These are phyloP conservation scores for Aviceda subcristata DNA, from an alignment of 2,113 vertebrate species.

Conservation along the genomic window DNA sequence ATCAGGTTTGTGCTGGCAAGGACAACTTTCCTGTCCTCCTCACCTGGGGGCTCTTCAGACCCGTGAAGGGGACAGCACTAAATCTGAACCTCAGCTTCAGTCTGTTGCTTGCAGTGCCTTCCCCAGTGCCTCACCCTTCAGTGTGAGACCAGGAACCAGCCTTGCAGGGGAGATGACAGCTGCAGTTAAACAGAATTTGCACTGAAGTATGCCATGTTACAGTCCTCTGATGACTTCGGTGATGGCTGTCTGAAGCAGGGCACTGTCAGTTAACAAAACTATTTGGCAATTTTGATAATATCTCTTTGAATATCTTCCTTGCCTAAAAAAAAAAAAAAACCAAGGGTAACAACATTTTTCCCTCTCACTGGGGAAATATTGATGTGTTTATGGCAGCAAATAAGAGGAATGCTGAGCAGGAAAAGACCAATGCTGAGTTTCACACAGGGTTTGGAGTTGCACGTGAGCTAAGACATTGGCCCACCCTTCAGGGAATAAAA, in stretches of 20 bases:
- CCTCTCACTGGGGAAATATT: not conserved
- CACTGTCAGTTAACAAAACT: not conserved
- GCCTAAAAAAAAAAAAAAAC: not conserved
- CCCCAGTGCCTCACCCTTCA: not conserved
- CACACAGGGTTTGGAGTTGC: not conserved
- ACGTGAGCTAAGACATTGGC: not conserved
- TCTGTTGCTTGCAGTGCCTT: not conserved
- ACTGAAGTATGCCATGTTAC: not conserved
- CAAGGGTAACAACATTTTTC: not conserved
- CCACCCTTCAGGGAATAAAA: not conserved
- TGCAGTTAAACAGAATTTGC: not conserved
- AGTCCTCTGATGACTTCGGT: not conserved
- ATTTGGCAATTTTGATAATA: not conserved
- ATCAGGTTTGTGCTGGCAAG: not conserved
- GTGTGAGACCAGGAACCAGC: not conserved
- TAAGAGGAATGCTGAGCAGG: not conserved
- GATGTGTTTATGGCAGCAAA: not conserved
- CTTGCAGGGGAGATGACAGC: rapidly evolving
- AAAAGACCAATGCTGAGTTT: not conserved
- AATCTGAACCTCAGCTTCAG: not conserved
- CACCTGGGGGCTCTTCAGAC: not conserved
- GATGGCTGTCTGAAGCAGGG: not conserved
- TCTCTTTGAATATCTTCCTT: not conserved
- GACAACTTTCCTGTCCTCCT: not conserved
- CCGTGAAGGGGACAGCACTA: rapidly evolving